A percentile compares a stretch with the other conserved stretches of the same genome.
Conservation (phyloP, 2,888 invertebrate genomes). For the Drosophila mayaguana region DNA sequence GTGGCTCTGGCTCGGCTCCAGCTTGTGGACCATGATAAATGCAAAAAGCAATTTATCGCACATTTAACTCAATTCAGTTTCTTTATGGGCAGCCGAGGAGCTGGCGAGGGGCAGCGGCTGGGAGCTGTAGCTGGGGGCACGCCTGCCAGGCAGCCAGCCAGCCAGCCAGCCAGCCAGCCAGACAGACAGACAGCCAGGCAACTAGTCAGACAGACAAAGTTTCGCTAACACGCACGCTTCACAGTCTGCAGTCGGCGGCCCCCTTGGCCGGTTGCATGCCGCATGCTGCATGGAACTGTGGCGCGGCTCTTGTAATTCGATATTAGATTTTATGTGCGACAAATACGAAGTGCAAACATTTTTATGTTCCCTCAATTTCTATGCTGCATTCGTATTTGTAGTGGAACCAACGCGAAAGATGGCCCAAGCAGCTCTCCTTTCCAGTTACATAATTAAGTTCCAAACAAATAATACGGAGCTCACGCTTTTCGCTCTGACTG, state of each 20-base stretch:
- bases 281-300: conserved; percentile 35
- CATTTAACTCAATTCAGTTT: conserved; percentile 80
- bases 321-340: conserved; percentile 82
- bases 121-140: conserved; percentile 35
- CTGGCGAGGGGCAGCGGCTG: conserved; percentile 8
- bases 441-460: conserved; percentile 63
- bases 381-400: conserved; percentile 70
- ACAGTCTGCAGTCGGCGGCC: conserved; percentile 10
- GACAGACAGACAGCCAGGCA: conserved; percentile 17
- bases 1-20: conserved; percentile 56
- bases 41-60: conserved; percentile 82
- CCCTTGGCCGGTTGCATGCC: conserved; percentile 6
- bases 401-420: conserved; percentile 57
- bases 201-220: conserved; percentile 52
- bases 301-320: conserved; percentile 73
- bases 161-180: not conserved
- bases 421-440: conserved; percentile 29
- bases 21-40: conserved; percentile 73
- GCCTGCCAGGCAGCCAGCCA: conserved; percentile 32
- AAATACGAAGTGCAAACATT: conserved; percentile 80
- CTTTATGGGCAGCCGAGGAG: conserved; percentile 64
- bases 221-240: conserved; percentile 66
- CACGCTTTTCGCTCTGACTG: conserved; percentile 45
- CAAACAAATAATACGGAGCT: conserved; percentile 64
- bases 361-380: conserved; percentile 72